Evolutionary conservation across 2,888 invertebrate genomes (phyloP), one percentile per base, ranked within the genome.

Genomic region (Cylloceria caligata): DNA sequence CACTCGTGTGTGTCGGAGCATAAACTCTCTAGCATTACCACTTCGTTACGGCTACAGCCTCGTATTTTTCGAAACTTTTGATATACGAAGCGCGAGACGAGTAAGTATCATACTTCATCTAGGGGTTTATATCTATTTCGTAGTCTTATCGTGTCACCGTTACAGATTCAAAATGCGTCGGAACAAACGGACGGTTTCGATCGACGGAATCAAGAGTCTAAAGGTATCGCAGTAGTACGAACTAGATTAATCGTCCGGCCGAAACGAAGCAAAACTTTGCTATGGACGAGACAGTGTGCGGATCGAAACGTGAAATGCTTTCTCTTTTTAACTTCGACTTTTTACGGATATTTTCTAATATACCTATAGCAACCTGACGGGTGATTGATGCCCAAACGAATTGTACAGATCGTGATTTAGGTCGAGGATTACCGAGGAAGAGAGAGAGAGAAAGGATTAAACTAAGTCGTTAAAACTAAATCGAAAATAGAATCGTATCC

Each of bases 1-100:
- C 90, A 90, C 89, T 90, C 88, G 88, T 91, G 91, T 88, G 91
- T 88, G 89, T 88, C 90, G 88, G 90, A 87, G 87, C 91, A 90
- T 90, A 90, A 88, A 89, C 88, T 88, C 85, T 74, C 87, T 42
- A 19, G 82, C 87, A 88, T 89, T 89, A 89, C 87, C 87, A 88
- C 87, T 90, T 90, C 88, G 90, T 88, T 88, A 89, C 88, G 89
- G 88, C 88, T 83, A 73, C 71, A 79, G 81, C 16, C 47, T 62
- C 65, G 76, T 80, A 73, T 65, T 89, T 89, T 86, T 88, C 87
- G 85, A 88, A 89, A 89, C 85, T 82, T 85, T 13, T 19, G 13
- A 30, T 42, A 55, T 5, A n/a, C 42, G 64, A 77, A 71, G 71
- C 77, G 64, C 64, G 71, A 62, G 77, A 77, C 71, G 71, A 77